A percentile compares a stretch with the other conserved stretches of the same genome.
phyloP scores from a whole-genome alignment of 2,113 vertebrate genomes.

The Pterophyllum scalare region DNA sequence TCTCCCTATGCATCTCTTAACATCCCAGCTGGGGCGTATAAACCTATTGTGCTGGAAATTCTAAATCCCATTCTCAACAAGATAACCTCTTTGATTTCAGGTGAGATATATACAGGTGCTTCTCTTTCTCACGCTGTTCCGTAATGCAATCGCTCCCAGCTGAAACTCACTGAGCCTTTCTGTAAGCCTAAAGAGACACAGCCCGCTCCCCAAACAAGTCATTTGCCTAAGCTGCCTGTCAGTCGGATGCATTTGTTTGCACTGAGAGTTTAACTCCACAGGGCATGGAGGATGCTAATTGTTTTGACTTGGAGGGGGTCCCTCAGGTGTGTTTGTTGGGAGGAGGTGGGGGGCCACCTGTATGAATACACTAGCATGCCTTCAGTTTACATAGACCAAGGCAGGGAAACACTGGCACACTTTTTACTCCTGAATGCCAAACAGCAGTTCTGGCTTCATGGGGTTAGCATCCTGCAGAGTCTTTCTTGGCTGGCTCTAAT shows the following conservation, averaged over 20 bases:
- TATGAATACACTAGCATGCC: slow-evolving; percentile 56
- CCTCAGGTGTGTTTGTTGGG: slow-evolving; percentile 64
- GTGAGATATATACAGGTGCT: slow-evolving; percentile 56
- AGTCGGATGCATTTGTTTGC: slow-evolving; percentile 70
- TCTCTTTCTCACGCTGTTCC: slow-evolving; percentile 59
- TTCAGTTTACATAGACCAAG: slow-evolving; percentile 52
- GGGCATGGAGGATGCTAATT: slow-evolving; percentile 72
- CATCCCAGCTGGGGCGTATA: slow-evolving; percentile 17
- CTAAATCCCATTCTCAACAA: slow-evolving; percentile 42
- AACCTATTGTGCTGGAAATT: slow-evolving; percentile 22
- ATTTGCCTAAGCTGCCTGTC: slow-evolving; percentile 74
- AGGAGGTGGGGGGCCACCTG: slow-evolving; percentile 50
- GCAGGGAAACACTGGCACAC: slow-evolving; percentile 55
- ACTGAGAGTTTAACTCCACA: slow-evolving; percentile 65
- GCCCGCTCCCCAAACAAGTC: slow-evolving; percentile 58
- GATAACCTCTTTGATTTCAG: slow-evolving; percentile 46
- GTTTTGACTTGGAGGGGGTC: slow-evolving; percentile 69
- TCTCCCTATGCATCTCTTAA: slow-evolving; percentile 1
- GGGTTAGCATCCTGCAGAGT: slow-evolving; percentile 72
- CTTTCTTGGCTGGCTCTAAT: slow-evolving; percentile 74
- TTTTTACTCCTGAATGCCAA: slow-evolving; percentile 66
- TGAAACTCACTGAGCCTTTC: slow-evolving; percentile 56
- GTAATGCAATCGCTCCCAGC: slow-evolving; percentile 62
- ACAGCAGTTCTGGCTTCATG: slow-evolving; percentile 61
- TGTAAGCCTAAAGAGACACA: slow-evolving; percentile 49